Percentiles rank a stretch among this genome's conserved stretches.
phyloP scores from a whole-genome alignment of 2,113 vertebrate species.

The Tauraco erythrolophus region DNA sequence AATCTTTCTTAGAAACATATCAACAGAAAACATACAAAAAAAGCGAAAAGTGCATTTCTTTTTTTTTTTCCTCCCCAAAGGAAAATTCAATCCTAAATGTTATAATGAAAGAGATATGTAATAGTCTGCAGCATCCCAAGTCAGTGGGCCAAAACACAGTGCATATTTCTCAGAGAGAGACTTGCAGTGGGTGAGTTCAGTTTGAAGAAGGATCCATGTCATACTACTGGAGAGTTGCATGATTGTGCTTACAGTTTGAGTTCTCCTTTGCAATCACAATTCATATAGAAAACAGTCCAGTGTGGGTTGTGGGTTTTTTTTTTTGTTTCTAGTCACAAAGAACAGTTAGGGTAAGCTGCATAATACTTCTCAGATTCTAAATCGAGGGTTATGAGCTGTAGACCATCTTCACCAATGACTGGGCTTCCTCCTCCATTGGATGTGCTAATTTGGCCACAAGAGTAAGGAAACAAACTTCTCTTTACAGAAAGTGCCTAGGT shows the following conservation, averaged over 20 bases:
- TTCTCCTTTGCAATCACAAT: conserved; percentile 32
- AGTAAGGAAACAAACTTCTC: conserved; percentile 63
- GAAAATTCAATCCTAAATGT: conserved; percentile 75
- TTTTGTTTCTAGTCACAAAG: background rate
- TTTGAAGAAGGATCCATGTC: background rate
- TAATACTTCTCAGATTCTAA: conserved; percentile 51
- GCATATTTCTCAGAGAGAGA: conserved; percentile 54
- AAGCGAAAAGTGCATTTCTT: conserved; percentile 85
- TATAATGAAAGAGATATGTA: conserved; percentile 69
- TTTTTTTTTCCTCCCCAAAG: conserved; percentile 24
- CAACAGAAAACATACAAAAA: conserved; percentile 84
- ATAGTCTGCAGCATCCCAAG: conserved; percentile 71
- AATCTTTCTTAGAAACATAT: conserved; percentile 85
- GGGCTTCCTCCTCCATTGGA: conserved; percentile 48
- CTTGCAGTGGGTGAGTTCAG: conserved; percentile 6
- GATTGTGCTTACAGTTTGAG: conserved; percentile 65
- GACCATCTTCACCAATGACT: conserved; percentile 25
- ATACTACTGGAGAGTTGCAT: background rate
- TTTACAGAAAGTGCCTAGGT: conserved; percentile 78
- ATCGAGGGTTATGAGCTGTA: conserved; percentile 29
- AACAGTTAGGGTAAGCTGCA: conserved; percentile 27
- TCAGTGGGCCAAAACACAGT: conserved; percentile 62
- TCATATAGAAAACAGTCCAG: conserved; percentile 59
- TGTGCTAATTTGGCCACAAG: conserved; percentile 59
- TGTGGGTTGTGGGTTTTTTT: background rate